Conservation (phyloP, 2,888 invertebrate genomes). For the Drosophila melanocephala region DNA sequence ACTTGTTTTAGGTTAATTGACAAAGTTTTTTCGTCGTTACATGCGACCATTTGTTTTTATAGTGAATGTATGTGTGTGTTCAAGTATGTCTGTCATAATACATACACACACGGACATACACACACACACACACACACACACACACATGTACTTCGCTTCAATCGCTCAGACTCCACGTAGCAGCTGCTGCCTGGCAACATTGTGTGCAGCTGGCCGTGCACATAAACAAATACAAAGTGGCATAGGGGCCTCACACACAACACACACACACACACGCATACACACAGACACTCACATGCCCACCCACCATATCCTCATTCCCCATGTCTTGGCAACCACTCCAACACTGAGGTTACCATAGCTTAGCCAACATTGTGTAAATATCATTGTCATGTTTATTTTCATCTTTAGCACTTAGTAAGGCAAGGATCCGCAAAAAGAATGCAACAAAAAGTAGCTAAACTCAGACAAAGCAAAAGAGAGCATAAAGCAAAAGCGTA, state of each 20-base stretch:
- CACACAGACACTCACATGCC: slow-evolving; percentile 11
- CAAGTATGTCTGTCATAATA: not conserved
- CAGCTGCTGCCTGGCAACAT: slow-evolving; percentile 63
- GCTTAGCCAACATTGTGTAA: slow-evolving; percentile 72
- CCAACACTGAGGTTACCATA: slow-evolving; percentile 49
- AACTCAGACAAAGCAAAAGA: slow-evolving; percentile 27
- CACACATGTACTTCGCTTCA: slow-evolving; percentile 35
- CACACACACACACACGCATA: slow-evolving; percentile 12
- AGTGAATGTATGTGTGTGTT: slow-evolving; percentile 35
- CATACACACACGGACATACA: slow-evolving; percentile 20
- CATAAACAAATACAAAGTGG: slow-evolving; percentile 79
- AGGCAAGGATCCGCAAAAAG: slow-evolving; percentile 39
- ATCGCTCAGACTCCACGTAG: slow-evolving; percentile 63
- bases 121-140: slow-evolving; percentile 1
- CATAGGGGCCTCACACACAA: slow-evolving; percentile 33
- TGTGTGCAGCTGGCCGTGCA: slow-evolving; percentile 66
- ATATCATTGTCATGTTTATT: slow-evolving; percentile 78
- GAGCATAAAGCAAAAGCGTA: slow-evolving; percentile 32
- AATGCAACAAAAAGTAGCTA: slow-evolving; percentile 23
- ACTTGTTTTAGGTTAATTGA: slow-evolving; percentile 81
- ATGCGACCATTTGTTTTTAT: slow-evolving; percentile 49
- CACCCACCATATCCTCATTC: slow-evolving; percentile 35
- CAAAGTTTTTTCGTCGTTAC: slow-evolving; percentile 71
- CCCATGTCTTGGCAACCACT: slow-evolving; percentile 21
- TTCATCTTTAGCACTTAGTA: slow-evolving; percentile 76